phyloP scores from a whole-genome alignment of 2,888 invertebrate genomes.

The Drosophila flavopinicola region DNA sequence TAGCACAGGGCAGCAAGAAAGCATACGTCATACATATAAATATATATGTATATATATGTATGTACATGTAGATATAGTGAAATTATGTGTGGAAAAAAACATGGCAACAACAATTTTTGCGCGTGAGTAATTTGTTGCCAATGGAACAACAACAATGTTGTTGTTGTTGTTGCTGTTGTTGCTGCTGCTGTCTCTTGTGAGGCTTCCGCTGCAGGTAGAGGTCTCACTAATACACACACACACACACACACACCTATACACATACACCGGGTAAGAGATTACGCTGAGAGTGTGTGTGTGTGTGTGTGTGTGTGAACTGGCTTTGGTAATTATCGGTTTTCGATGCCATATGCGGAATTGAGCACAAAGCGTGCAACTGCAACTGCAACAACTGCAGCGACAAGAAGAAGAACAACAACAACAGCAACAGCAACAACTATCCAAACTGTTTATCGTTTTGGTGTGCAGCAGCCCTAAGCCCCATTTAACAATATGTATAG shows the following conservation, averaged over 20 bases:
- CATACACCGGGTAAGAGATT: slow-evolving; percentile 21
- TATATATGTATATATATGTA: neutral
- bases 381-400: slow-evolving; percentile 28
- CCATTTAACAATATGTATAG: slow-evolving; percentile 41
- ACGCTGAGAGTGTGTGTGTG: slow-evolving; percentile 28
- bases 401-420: slow-evolving; percentile 23
- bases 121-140: slow-evolving; percentile 78
- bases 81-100: slow-evolving; percentile 70
- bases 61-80: slow-evolving; percentile 47
- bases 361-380: slow-evolving; percentile 53
- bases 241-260: neutral
- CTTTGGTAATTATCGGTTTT: slow-evolving; percentile 80
- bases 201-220: slow-evolving; percentile 77
- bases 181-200: slow-evolving; percentile 63
- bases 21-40: slow-evolving; percentile 67
- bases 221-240: slow-evolving; percentile 30
- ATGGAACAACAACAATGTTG: slow-evolving; percentile 33
- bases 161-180: slow-evolving; percentile 33
- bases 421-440: slow-evolving; percentile 14
- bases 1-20: slow-evolving; percentile 63
- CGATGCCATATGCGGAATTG: slow-evolving; percentile 79
- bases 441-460: slow-evolving; percentile 27
- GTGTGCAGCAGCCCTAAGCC: slow-evolving; percentile 60
- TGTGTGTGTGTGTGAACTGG: slow-evolving; percentile 28
- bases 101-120: slow-evolving; percentile 69